phyloP scores from a whole-genome alignment of 2,888 invertebrate genomes.

The Octodonta nipae region DNA sequence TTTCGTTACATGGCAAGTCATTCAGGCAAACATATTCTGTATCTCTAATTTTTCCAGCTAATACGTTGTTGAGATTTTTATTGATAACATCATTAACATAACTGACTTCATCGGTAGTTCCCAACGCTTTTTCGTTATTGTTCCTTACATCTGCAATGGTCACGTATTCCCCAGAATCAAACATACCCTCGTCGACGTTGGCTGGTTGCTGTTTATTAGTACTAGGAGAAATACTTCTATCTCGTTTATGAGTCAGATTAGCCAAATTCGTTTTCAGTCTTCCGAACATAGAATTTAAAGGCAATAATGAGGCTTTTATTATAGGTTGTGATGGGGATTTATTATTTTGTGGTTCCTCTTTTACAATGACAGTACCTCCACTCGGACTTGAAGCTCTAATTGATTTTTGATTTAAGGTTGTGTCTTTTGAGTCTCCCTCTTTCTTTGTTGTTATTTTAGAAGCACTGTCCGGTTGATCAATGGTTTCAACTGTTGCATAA shows the following conservation, averaged over 20 bases:
- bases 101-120: slow-evolving; percentile 30
- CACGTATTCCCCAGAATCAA: slow-evolving; percentile 68
- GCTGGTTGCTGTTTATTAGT: slow-evolving; percentile 29
- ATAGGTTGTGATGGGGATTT: slow-evolving; percentile 24
- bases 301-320: slow-evolving; percentile 40
- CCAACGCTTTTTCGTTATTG: slow-evolving; percentile 50
- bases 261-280: slow-evolving; percentile 43
- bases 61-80: slow-evolving; percentile 45
- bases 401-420: slow-evolving; percentile 9
- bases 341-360: slow-evolving; percentile 15
- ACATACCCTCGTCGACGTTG: slow-evolving; percentile 9
- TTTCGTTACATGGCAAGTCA: slow-evolving; percentile 48
- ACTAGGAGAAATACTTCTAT: slow-evolving; percentile 41
- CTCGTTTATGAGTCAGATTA: slow-evolving; percentile 25
- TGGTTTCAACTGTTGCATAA: slow-evolving; percentile 31
- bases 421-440: slow-evolving; percentile 7
- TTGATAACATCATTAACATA: slow-evolving; percentile 57
- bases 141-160: slow-evolving; percentile 73
- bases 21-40: slow-evolving; percentile 71
- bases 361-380: slow-evolving; percentile 28
- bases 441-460: slow-evolving; percentile 3
- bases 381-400: slow-evolving; percentile 31
- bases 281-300: slow-evolving; percentile 60
- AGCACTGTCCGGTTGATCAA: slow-evolving; percentile 17
- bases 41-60: slow-evolving; percentile 48